Evolutionary conservation across 2,113 vertebrate species (phyloP), one percentile per base, ranked within the genome.

Genomic region (Gymnobelideus leadbeateri): DNA sequence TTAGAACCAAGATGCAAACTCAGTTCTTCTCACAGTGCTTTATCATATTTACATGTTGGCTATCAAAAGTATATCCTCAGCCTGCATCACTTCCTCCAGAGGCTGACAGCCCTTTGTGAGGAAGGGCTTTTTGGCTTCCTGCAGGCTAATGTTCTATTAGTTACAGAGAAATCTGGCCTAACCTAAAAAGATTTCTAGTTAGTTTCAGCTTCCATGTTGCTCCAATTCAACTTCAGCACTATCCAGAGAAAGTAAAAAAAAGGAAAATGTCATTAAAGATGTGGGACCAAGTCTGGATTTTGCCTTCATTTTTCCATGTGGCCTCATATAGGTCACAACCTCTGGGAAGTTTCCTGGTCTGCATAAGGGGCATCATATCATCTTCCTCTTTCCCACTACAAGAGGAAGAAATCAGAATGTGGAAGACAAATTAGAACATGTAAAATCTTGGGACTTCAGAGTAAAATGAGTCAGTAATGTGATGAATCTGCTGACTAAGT

Each of bases 401-500:
- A 92, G 28, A 93, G 51, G 92, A 94, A 95, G 90, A 68, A 51
- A 57, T 49, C 49, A 84, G 51, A 21, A 28, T 52, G 14, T 91
- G 49, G 89, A 94, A 68, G 52, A 90, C 93, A 47, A 57, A 5
- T 91, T 92, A 92, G 90, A 53, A 53, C 77, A 92, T 57, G 92
- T 92, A 93, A 95, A 95, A 11, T 77, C 24, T 51, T 92, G 16
- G 54, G 89, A 51, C 53, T 96, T 96, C 61, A 51, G 51, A 91
- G 89, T 94, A 51, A 61, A 95, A 93, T 26, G 55, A 93, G 54
- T 23, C 28, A 57, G 89, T 92, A 94, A 95, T 91, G 68, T 47
- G 68, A 97, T 91, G 93, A 94, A 51, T 95, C 96, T 93, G 95
- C 55, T 96, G 95, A 96, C 95, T 94, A 95, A 97, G 84, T 93